Evolutionary conservation across 1,140 invertebrate species (phyloP), one percentile per base, ranked within the genome.

Genomic region (Proales similis): DNA sequence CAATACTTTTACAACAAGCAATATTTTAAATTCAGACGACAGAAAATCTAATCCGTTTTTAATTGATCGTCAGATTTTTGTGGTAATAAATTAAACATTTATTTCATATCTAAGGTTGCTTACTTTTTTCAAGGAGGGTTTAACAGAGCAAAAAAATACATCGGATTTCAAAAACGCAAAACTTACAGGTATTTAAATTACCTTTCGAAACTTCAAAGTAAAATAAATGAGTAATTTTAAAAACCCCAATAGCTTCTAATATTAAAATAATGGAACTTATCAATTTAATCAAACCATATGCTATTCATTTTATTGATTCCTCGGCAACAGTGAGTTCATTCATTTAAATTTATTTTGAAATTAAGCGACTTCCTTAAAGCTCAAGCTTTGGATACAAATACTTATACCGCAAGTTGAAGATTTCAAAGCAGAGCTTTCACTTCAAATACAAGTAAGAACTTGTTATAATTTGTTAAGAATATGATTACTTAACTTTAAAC

Each of bases 381-480:
- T 57, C 12, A 57, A 57, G 30, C 24, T 57, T 19, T 57, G 51
- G 51, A 57, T 57, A 30, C 51, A 57, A 57, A 43, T 57, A 42
- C 45, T 57, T 20, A 57, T 57, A 57, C 51, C 51, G 27, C 51
- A 57, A 57, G 45, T 57, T 26, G 51, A 57, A 26, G 51, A 57
- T 30, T 57, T 57, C 11, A 57, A 57, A 26, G 51, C 51, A n/a
- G 51, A 57, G 45, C 32, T 57, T n/a, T 57, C 51, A 27, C 14
- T 57, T 6, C 51, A 57, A 26, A 57, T 57, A 19, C 51, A 57
- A 57, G 51, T 57, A 33, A 19, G 7, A 24, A 17, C 11, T 17
- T 11, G 5, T 46, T 11, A 20, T 24, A 14, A 33, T 33, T 19
- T 22, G 26, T 17, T 17, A 36, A 33, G 6, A 17, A 3, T 32